Evolutionary conservation across 2,888 invertebrate genomes (phyloP), one percentile per base, ranked within the genome.

Genomic region (Cremastobaeus sp.): DNA sequence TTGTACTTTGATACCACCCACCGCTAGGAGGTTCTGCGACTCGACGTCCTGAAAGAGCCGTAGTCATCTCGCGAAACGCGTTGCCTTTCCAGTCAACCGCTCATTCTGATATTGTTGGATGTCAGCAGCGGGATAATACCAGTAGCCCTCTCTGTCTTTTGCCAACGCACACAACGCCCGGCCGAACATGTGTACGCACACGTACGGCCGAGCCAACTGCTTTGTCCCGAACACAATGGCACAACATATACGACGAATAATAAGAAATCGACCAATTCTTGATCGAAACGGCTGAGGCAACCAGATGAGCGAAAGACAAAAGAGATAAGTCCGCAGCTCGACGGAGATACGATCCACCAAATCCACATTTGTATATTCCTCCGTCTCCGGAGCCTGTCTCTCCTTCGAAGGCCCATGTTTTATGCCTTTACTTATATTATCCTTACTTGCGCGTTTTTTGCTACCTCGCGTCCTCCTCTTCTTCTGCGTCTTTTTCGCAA

Each of bases 301-400:
- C 60, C 43, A 62, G 74, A 70, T 64, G 64, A 69, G 55, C 66
- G 76, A 73, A 80, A 84, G 81, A 83, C 84, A 84, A 83, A 83
- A 82, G 81, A 79, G 59, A 69, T 82, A 83, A 82, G 81, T 79
- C 78, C 76, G 41, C 48, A 15, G 77, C 69, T 77, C 77, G 76
- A 77, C 75, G 54, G 55, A 76, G 76, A 77, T 77, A 79, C 81
- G 80, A 82, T 80, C 79, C 82, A 70, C 77, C 80, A 83, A 83
- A 81, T 82, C 80, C 82, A 81, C 80, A 84, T 84, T 84, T 83
- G 82, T 83, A 83, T 83, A 83, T 82, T 82, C 78, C 79, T 76
- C 76, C 76, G 76, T 55, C 77, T 28, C 17, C 41, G 43, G 37
- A 32, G 69, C 50, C 64, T 62, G 66, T 74, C 62, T 54, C 55